These are phyloP conservation scores for Procambarus clarkii DNA, from an alignment of 1,140 invertebrate species.

Conservation along the genomic window DNA sequence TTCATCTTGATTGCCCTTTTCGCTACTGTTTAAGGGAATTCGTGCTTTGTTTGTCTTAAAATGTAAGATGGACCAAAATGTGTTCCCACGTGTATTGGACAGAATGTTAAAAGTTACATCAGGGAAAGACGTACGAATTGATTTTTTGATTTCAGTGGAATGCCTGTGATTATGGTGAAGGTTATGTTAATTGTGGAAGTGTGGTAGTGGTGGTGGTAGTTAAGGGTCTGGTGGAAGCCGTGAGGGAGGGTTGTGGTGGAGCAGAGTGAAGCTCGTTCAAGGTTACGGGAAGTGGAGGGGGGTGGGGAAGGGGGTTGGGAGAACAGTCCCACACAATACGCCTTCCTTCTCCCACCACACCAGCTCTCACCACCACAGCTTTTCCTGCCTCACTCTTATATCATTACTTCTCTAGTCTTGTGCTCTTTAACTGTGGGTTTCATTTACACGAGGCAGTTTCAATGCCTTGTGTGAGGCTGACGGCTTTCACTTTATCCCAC, in stretches of 20 bases:
- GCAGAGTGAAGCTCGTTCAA: constrained; percentile 26
- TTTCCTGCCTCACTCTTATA: not conserved
- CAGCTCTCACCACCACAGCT: constrained; percentile 4
- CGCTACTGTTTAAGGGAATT: too few species aligned
- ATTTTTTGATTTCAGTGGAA: too few species aligned
- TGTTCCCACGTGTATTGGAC: too few species aligned
- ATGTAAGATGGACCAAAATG: too few species aligned
- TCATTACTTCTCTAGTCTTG: not conserved
- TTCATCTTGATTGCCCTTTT: too few species aligned
- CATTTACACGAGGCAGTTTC: constrained; percentile 43
- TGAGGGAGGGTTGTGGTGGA: not conserved
- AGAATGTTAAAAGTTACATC: too few species aligned
- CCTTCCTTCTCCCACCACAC: constrained; percentile 1
- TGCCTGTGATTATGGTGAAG: too few species aligned
- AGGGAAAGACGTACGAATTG: too few species aligned
- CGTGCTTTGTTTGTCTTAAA: too few species aligned
- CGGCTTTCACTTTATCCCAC: constrained; percentile 5
- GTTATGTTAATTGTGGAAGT: not conserved
- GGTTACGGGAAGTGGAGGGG: constrained; percentile 45
- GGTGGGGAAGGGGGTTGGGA: too few species aligned
- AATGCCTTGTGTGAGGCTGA: constrained; percentile 16
- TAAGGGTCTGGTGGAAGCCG: not conserved
- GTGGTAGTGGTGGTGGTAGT: not conserved
- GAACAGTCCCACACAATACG: constrained; percentile 37
- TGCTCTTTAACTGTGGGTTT: constrained; percentile 35